Conservation (phyloP, 2,888 invertebrate genomes). For the Rhorus exstirpatorius region DNA sequence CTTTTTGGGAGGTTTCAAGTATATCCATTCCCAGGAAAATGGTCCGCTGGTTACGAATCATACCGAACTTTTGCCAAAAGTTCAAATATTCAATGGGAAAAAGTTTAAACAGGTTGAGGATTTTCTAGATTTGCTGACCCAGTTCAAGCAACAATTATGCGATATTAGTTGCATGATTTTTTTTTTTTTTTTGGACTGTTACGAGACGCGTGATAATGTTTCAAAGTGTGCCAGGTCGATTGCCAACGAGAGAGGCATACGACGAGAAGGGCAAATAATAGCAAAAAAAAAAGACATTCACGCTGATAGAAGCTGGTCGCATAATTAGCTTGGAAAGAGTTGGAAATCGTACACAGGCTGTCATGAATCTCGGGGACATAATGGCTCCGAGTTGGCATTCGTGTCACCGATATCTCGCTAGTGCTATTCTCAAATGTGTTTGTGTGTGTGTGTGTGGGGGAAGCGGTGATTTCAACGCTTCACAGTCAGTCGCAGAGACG, state of each 20-base stretch:
- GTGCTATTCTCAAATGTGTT: too few species aligned
- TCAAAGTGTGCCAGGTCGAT: too few species aligned
- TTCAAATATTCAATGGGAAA: not conserved
- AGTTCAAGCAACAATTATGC: conserved; percentile 28
- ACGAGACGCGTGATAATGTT: too few species aligned
- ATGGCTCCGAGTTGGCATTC: conserved; percentile 73
- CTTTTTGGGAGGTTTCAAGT: too few species aligned
- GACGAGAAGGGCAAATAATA: conserved; percentile 46
- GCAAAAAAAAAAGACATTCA: too few species aligned
- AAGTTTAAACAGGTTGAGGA: not conserved
- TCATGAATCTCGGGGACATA: not conserved
- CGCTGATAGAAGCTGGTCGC: conserved; percentile 13
- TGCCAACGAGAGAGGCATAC: too few species aligned
- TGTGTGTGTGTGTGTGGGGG: conserved; percentile 64
- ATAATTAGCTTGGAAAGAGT: conserved; percentile 58
- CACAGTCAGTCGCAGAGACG: conserved; percentile 64
- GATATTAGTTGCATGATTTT: conserved; percentile 22
- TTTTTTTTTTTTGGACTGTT: too few species aligned
- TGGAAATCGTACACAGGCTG: conserved; percentile 65
- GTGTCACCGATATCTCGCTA: conserved; percentile 70
- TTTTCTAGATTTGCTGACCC: not conserved
- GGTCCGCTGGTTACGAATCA: too few species aligned
- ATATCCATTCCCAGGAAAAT: too few species aligned
- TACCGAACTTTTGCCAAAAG: too few species aligned
- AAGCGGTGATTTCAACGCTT: conserved; percentile 77